Conservation (phyloP, 2,888 invertebrate species). For the Myopa testacea region DNA sequence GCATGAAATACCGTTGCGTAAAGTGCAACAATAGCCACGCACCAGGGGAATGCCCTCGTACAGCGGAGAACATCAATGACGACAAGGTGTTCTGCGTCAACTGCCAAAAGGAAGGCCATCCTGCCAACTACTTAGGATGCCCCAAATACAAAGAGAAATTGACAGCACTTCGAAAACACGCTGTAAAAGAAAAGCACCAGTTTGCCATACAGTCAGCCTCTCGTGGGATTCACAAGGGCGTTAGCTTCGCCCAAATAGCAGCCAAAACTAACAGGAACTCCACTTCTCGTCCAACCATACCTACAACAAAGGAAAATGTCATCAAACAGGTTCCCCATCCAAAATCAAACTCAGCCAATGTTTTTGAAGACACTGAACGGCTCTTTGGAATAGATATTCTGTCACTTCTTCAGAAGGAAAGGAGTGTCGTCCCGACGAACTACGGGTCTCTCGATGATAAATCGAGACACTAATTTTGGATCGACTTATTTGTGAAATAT, state of each 20-base stretch:
- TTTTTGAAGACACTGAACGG: background rate
- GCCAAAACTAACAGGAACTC: too few relatives aligned
- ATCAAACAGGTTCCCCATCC: too few relatives aligned
- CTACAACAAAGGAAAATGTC: too few relatives aligned
- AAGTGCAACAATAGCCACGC: background rate
- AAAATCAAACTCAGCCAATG: too few relatives aligned
- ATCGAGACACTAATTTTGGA: background rate
- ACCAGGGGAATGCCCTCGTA: background rate
- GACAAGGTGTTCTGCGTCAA: background rate
- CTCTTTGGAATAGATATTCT: background rate
- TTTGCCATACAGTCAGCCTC: background rate
- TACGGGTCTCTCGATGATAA: background rate
- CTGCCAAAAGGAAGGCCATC: background rate
- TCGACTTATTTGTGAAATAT: background rate
- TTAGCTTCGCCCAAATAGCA: background rate
- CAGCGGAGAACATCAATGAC: background rate
- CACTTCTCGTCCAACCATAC: too few relatives aligned
- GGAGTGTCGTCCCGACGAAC: background rate
- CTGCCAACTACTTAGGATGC: constrained; percentile 1
- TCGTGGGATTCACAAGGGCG: background rate
- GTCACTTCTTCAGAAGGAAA: background rate
- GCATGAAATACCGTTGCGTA: background rate
- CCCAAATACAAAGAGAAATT: constrained; percentile 6
- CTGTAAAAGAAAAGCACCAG: background rate
- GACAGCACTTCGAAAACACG: background rate